A percentile compares a stretch with the other conserved stretches of the same genome.
These are phyloP conservation scores for Melanotaenia pygmaea DNA, from an alignment of 2,797 vertebrate species.

Conservation along the genomic window DNA sequence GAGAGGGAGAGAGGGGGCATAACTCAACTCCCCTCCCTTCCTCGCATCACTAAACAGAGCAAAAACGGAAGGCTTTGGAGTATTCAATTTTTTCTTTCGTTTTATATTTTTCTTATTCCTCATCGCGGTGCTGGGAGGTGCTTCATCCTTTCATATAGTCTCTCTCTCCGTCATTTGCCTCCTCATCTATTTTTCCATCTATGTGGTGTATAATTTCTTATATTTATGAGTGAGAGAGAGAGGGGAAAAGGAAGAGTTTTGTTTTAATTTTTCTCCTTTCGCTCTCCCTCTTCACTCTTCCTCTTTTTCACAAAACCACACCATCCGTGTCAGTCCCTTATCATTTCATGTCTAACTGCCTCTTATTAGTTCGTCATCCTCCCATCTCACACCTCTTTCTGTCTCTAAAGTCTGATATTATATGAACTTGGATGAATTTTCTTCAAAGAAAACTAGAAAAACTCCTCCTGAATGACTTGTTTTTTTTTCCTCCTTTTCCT, in stretches of 20 bases:
- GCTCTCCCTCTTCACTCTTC: constrained; percentile 54
- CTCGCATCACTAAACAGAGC: constrained; percentile 75
- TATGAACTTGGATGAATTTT: constrained; percentile 83
- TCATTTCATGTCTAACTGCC: constrained; percentile 58
- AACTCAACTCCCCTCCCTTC: constrained; percentile 68
- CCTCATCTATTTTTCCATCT: constrained; percentile 87
- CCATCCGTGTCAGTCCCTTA: constrained; percentile 60
- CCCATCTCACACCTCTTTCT: constrained; percentile 60
- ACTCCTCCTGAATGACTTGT: constrained; percentile 76
- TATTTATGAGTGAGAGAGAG: constrained; percentile 81
- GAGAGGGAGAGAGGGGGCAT: constrained; percentile 72
- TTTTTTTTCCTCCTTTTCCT: constrained; percentile 66
- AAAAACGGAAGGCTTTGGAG: constrained; percentile 89
- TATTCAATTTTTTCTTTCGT: constrained; percentile 89
- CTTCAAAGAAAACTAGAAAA: constrained; percentile 71
- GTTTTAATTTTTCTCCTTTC: constrained; percentile 53
- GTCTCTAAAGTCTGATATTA: constrained; percentile 74
- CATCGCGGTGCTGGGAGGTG: constrained; percentile 87
- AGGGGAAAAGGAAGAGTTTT: constrained; percentile 70
- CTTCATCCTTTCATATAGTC: constrained; percentile 86
- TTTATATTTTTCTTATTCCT: constrained; percentile 89
- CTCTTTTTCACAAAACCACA: constrained; percentile 49
- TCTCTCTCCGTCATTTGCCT: constrained; percentile 86
- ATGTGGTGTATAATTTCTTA: constrained; percentile 85
- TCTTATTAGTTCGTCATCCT: constrained; percentile 44